These are phyloP conservation scores for Microctonus brassicae DNA, from an alignment of 2,888 invertebrate genomes.

Conservation along the genomic window DNA sequence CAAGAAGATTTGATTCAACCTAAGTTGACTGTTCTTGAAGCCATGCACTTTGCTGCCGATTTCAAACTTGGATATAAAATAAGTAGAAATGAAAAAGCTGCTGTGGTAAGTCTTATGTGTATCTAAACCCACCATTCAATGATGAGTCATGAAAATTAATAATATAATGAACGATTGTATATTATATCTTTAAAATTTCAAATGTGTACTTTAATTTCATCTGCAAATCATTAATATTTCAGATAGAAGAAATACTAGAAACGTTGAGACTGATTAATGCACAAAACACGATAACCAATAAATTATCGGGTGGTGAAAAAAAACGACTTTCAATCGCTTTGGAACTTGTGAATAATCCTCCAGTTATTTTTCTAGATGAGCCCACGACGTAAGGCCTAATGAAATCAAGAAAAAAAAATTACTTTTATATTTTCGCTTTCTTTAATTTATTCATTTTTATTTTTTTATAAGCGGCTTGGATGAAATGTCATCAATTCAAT, in stretches of 20 bases:
- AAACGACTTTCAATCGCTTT: slow-evolving; percentile 94
- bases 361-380: slow-evolving; percentile 94
- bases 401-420: background rate
- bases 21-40: slow-evolving; percentile 87
- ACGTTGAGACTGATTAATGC: slow-evolving; percentile 82
- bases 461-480: slow-evolving; percentile 83
- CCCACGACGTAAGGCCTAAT: slow-evolving; percentile 89
- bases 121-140: too few species aligned
- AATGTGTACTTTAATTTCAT: background rate
- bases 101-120: slow-evolving; percentile 73
- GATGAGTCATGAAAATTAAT: too few species aligned
- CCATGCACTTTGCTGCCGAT: slow-evolving; percentile 90
- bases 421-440: slow-evolving; percentile 3
- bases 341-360: slow-evolving; percentile 94
- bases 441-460: background rate
- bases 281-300: slow-evolving; percentile 79
- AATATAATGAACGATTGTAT: too few species aligned
- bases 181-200: too few species aligned
- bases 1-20: slow-evolving; percentile 91
- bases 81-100: slow-evolving; percentile 75
- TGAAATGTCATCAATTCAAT: slow-evolving; percentile 90
- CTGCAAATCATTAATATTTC: slow-evolving; percentile 55
- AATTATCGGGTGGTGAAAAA: slow-evolving; percentile 91
- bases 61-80: slow-evolving; percentile 84
- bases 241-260: slow-evolving; percentile 90